A percentile compares a stretch with the other conserved stretches of the same genome.
These are phyloP conservation scores for Empis livida DNA, from an alignment of 2,888 invertebrate species.

Conservation along the genomic window DNA sequence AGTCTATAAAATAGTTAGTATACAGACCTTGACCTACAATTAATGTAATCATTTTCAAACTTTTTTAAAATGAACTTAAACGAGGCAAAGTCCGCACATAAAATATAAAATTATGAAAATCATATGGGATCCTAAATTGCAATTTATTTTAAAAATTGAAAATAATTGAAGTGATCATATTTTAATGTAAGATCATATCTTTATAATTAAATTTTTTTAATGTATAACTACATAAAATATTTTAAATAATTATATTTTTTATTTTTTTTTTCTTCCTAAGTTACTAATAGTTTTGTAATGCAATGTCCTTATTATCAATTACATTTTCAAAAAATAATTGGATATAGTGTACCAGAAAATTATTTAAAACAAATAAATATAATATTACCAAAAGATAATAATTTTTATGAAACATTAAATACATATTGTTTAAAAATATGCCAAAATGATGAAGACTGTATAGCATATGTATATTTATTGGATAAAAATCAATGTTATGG, in stretches of 20 bases:
- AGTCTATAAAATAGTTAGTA: too few species aligned
- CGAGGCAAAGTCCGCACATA: too few species aligned
- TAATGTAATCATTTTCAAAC: too few species aligned
- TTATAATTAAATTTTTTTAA: too few species aligned
- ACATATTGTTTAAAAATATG: slow-evolving; percentile 28
- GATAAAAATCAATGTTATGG: slow-evolving; percentile 31
- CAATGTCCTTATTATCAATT: slow-evolving; percentile 32
- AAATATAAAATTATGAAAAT: too few species aligned
- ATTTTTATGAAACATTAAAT: slow-evolving; percentile 16
- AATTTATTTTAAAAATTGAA: too few species aligned
- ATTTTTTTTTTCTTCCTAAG: slow-evolving; percentile 11
- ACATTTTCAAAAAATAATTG: slow-evolving; percentile 33
- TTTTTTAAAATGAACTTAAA: too few species aligned
- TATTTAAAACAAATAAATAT: slow-evolving; percentile 23
- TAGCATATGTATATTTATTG: slow-evolving; percentile 29
- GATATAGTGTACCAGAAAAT: slow-evolving; percentile 29
- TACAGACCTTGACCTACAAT: too few species aligned
- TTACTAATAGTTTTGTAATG: slow-evolving; percentile 21
- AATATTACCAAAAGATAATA: slow-evolving; percentile 16
- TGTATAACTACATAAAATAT: too few species aligned
- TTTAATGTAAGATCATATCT: too few species aligned
- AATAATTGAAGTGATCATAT: too few species aligned
- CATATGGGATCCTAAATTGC: too few species aligned
- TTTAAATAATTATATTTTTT: background rate
- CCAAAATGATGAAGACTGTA: slow-evolving; percentile 28